Percentiles rank a stretch among this genome's conserved stretches.
Conservation (phyloP, 2,888 invertebrate species). For the Seira musarum region DNA sequence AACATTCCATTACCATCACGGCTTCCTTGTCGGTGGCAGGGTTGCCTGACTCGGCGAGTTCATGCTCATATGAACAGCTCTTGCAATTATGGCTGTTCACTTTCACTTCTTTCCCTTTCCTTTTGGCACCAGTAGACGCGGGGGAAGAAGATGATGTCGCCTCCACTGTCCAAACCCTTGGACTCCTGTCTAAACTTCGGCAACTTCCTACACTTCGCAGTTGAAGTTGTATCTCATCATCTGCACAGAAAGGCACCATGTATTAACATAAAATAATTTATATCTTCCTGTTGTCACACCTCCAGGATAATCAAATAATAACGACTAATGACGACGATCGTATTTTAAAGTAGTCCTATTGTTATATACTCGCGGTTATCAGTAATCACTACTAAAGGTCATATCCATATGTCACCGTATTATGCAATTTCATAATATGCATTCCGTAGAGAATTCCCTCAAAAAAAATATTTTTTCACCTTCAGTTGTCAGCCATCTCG, state of each 20-base stretch:
- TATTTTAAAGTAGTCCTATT: no score
- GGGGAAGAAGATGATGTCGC: slow-evolving; percentile 40
- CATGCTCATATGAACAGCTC: slow-evolving; percentile 51
- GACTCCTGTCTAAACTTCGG: slow-evolving; percentile 55
- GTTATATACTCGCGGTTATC: no score
- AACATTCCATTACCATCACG: slow-evolving; percentile 57
- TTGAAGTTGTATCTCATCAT: slow-evolving; percentile 48
- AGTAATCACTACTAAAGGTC: no score
- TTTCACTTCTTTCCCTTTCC: slow-evolving; percentile 29
- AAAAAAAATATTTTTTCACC: not conserved
- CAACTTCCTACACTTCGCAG: slow-evolving; percentile 39
- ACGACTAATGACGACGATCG: not conserved
- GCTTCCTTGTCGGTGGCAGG: slow-evolving; percentile 47
- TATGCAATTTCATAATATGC: not conserved
- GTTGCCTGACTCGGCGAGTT: slow-evolving; percentile 26
- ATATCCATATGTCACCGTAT: not conserved
- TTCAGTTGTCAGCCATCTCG: not conserved
- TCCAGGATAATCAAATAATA: not conserved
- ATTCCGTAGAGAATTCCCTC: no score
- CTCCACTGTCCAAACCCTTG: slow-evolving; percentile 69
- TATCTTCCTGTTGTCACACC: not conserved
- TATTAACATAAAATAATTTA: not conserved
- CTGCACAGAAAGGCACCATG: slow-evolving; percentile 25
- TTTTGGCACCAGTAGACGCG: slow-evolving; percentile 20
- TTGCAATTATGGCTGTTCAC: slow-evolving; percentile 27